Evolutionary conservation across 1,140 invertebrate species (phyloP).

Genomic region (Penaeus japonicus): DNA sequence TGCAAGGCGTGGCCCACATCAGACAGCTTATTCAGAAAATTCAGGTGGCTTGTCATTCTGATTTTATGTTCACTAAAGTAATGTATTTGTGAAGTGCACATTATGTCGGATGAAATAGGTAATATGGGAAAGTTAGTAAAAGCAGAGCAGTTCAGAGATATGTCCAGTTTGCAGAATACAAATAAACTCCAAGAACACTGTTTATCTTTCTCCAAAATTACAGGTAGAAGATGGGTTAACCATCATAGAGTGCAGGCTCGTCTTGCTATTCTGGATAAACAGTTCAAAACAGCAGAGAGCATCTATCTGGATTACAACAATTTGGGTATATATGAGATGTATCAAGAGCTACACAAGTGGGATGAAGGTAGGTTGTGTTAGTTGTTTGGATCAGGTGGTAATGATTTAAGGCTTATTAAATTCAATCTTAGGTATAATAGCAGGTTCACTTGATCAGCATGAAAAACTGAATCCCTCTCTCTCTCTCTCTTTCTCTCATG

Average conservation of each 20-base stretch:
- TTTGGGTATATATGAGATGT: constrained; percentile 86
- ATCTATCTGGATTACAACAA: constrained; percentile 88
- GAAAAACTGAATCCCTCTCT: background rate
- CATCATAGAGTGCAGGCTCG: constrained; percentile 84
- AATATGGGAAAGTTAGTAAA: background rate
- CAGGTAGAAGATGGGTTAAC: constrained; percentile 70
- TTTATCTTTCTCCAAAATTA: background rate
- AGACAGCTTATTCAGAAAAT: constrained; percentile 46
- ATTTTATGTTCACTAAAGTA: no score
- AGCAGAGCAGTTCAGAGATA: no score
- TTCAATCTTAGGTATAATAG: no score
- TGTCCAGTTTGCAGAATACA: no score
- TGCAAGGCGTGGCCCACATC: constrained; percentile 72
- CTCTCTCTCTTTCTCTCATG: no score
- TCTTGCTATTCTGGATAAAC: constrained; percentile 86
- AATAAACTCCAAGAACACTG: no score
- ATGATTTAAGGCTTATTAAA: background rate
- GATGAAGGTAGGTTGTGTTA: constrained; percentile 72
- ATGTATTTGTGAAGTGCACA: background rate
- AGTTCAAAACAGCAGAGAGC: constrained; percentile 83
- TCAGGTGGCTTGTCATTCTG: background rate
- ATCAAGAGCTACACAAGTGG: constrained; percentile 79
- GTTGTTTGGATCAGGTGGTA: background rate
- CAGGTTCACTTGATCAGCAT: no score
- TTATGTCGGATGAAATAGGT: background rate